Conservation (phyloP, 2,113 vertebrate species). For the Corythornis madagascariensis region DNA sequence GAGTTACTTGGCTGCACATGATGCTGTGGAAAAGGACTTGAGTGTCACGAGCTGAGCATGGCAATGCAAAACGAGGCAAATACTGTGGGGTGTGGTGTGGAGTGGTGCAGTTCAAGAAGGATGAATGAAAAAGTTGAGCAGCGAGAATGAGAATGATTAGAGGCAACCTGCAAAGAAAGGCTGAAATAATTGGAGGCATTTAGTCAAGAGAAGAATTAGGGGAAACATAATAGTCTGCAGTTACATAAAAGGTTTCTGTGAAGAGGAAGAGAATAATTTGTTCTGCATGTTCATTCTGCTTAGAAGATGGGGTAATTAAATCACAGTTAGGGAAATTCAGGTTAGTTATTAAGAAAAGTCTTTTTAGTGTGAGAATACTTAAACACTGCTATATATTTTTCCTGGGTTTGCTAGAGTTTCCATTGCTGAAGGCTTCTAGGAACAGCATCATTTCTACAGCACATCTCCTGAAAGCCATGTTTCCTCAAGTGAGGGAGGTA, state of each 20-base stretch:
- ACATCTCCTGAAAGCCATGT: background rate
- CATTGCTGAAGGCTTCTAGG: background rate
- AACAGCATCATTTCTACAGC: background rate
- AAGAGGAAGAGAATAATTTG: constrained; percentile 20
- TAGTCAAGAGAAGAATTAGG: background rate
- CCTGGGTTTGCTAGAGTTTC: background rate
- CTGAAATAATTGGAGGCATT: background rate
- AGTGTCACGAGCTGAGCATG: background rate
- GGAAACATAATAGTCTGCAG: background rate
- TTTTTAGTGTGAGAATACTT: background rate
- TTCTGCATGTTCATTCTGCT: constrained; percentile 12
- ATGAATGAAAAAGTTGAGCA: background rate
- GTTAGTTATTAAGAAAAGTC: constrained; percentile 8
- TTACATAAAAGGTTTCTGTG: background rate
- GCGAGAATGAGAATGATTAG: background rate
- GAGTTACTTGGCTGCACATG: background rate
- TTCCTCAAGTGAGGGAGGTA: background rate
- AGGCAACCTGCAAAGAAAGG: background rate
- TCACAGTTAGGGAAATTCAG: constrained; percentile 10
- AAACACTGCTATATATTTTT: background rate
- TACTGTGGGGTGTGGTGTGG: background rate
- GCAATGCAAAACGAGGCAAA: background rate
- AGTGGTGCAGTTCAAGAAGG: background rate
- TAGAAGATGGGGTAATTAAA: constrained; percentile 11
- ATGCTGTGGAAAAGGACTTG: background rate